Base-by-base conservation (phyloP, 1,140 invertebrate species). In the Euura lappo region DNA sequence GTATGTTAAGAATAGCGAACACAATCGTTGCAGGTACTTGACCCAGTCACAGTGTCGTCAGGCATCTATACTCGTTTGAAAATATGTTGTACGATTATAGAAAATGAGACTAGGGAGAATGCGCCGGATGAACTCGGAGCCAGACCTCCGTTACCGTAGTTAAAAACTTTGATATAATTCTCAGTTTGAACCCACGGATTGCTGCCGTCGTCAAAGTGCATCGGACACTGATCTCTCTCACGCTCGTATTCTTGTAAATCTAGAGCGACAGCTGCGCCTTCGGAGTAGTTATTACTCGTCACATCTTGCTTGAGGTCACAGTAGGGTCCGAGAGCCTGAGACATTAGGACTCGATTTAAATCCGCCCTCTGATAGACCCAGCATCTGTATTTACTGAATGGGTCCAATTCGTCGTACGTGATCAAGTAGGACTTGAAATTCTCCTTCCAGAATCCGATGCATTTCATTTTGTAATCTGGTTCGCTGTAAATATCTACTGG, bases 361-460 rank as follows among this genome's bases (percentile, higher is more conserved):
- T 98, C 97, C 44, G 96, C 93, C 80, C 98, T 90, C 84, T 98
- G 97, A 88, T 99, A 99, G 0, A 98, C 97, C 98, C 98, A 99
- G 84, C 98, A 99, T 78, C 97, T 91, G 85, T 98, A 99, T 86
- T 94, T 96, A 11, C 96, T 98, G 78, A 97, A 95, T 0, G 98
- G 95, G 90, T 99, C 98, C 75, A 98, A 89, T 82, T 97, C 96
- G 85, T 99, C 97, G 84, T 96, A 99, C 0, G 98, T 99, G 74
- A 99, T 96, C 2, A 99, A 86, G 88, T 99, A 99, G 0, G 97
- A 99, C 85, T 96, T 97, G 1, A 99, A 90, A 91, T 99, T 99
- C 85, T 99, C 98, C 86, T 98, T 98, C 96, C 97, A 99, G 85
- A 93, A 99, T 2, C 97, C 98, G 79, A 99, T 97, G 85, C 98